Base-by-base conservation (phyloP, 2,888 invertebrate genomes). In the Capitulum mitella region DNA sequence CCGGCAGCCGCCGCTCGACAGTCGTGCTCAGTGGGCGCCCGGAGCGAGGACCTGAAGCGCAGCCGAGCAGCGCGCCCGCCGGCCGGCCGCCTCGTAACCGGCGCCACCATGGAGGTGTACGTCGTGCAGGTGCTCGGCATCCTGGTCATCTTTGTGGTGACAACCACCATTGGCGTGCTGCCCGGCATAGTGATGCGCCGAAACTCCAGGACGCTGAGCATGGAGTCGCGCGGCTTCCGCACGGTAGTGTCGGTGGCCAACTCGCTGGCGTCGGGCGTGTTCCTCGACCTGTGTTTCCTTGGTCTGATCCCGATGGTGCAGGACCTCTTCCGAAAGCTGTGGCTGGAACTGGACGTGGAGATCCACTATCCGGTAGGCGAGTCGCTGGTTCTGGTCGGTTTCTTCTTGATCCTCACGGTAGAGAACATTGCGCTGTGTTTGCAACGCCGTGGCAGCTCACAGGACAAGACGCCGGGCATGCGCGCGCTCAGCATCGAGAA, bases 251-350 rank as follows among this genome's bases (percentile, higher is more conserved):
- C 40, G 40, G 43, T 74, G 12, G 74, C 74, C 74, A 74, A 74
- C 74, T 74, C 74, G 14, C 40, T 74, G 43, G 74, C 74, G 1
- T 40, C 74, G 26, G 74, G 74, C 6, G 74, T 74, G 8, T 74
- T 74, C 22, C 37, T 74, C 3, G 74, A 74, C n/a, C 37, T 74
- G 37, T 74, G 74, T 14, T 74, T 74, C 34, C 43, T 74, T 12
- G 43, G 74, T 40, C n/a, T 74, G 26, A 74, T 74, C 16, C 74
- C 74, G 26, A 37, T 74, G 74, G 74, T 74, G 40, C 74, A 74
- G 16, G 40, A 26, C 0, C 40, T 43, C 3, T 74, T 74, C 74
- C 40, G 19, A 1, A 74, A 43, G 6, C 40, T 74, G n/a, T 74
- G 74, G 74, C 10, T n/a, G 26, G 74, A 74, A n/a, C n/a, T 74